Evolutionary conservation across 2,113 vertebrate genomes (phyloP).

Genomic region (Helogale parvula): DNA sequence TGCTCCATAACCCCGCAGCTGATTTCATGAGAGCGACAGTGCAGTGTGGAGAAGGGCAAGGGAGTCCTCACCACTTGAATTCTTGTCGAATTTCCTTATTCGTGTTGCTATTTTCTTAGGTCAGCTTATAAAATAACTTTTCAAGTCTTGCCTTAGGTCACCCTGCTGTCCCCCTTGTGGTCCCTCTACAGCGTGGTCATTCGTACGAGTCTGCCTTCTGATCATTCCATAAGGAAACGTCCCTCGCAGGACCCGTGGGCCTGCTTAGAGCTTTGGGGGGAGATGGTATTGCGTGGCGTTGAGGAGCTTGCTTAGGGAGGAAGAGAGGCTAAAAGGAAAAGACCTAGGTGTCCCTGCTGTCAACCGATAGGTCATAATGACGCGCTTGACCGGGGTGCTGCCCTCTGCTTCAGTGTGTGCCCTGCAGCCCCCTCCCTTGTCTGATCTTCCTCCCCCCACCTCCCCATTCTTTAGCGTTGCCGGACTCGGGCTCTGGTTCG

Average conservation of each 20-base stretch:
- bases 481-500: neutral
- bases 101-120: neutral
- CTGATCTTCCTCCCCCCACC: neutral
- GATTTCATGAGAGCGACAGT: neutral
- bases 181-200: neutral
- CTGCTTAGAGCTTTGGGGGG: neutral
- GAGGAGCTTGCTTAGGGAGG: neutral
- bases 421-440: neutral
- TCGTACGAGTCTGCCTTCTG: neutral
- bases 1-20: neutral
- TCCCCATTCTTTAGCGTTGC: neutral
- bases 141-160: neutral
- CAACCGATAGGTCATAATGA: neutral
- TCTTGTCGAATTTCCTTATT: neutral
- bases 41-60: neutral
- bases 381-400: neutral
- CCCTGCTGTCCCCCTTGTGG: neutral
- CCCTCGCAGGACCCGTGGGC: neutral
- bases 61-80: neutral
- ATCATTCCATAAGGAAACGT: neutral
- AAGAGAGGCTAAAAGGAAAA: neutral
- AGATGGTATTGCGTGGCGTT: neutral
- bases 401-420: neutral
- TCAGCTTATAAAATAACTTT: neutral
- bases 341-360: neutral